Conservation (phyloP, 2,113 vertebrate genomes). For the Protobothrops flavoviridis region DNA sequence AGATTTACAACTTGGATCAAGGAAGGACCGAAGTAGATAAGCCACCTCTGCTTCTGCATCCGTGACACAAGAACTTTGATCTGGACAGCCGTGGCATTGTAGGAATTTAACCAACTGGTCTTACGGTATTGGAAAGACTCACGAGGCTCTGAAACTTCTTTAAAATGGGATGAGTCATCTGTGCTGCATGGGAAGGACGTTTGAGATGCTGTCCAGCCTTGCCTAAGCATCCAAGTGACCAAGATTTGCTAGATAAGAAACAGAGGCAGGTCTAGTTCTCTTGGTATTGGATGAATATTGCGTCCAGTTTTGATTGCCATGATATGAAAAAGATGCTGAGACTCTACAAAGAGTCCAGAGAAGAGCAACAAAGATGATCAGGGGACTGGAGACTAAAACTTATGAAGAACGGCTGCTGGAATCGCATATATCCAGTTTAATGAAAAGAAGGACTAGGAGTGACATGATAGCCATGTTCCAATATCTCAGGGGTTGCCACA, state of each 20-base stretch:
- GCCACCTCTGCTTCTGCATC: neutral
- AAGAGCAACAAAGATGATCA: neutral
- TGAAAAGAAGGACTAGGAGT: neutral
- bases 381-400: neutral
- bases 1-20: neutral
- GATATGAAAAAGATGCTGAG: neutral
- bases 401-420: neutral
- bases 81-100: neutral
- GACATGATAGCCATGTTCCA: neutral
- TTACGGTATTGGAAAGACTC: neutral
- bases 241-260: neutral
- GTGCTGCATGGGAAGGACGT: too few species aligned
- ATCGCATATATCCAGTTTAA: neutral
- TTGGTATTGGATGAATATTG: neutral
- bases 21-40: neutral
- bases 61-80: neutral
- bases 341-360: neutral
- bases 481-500: neutral
- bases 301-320: too few species aligned
- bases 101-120: neutral
- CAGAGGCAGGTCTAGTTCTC: neutral
- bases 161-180: neutral
- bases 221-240: neutral
- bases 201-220: neutral
- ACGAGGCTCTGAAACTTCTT: neutral